phyloP scores from a whole-genome alignment of 2,888 invertebrate species.

The Hyposoter didymator region DNA sequence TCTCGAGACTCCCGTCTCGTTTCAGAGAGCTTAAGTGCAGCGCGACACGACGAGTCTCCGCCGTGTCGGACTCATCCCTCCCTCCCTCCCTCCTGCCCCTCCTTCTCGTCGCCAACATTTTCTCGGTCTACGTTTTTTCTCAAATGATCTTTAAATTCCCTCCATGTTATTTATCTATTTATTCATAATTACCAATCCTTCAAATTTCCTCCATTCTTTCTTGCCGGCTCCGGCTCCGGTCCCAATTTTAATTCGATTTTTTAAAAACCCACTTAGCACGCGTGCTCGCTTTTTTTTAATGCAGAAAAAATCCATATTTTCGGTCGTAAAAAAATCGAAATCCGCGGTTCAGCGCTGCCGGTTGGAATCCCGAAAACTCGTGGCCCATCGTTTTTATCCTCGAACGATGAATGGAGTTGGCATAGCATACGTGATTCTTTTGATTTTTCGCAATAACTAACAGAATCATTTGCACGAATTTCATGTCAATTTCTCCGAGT shows the following conservation, averaged over 20 bases:
- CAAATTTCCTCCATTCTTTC: background rate
- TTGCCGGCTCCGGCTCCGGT: background rate
- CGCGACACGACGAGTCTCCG: conserved; percentile 61
- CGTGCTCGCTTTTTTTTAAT: background rate
- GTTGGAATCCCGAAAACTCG: background rate
- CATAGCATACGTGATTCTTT: no score
- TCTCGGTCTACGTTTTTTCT: conserved; percentile 39
- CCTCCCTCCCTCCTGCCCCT: background rate
- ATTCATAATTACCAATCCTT: background rate
- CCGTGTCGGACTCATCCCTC: conserved; percentile 41
- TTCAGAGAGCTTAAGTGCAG: conserved; percentile 65
- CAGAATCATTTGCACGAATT: no score
- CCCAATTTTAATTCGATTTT: background rate
- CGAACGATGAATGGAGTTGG: no score
- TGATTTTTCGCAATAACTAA: no score
- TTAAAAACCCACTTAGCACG: background rate
- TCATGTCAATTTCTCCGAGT: no score
- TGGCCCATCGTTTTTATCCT: no score
- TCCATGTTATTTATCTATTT: background rate
- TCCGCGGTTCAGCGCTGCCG: background rate
- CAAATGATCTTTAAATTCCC: background rate
- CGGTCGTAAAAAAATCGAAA: no score
- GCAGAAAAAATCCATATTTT: no score
- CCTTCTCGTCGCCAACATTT: conserved; percentile 27
- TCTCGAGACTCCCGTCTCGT: conserved; percentile 62